Conservation (phyloP, 2,888 invertebrate genomes). For the Dryobotodes eremita region DNA sequence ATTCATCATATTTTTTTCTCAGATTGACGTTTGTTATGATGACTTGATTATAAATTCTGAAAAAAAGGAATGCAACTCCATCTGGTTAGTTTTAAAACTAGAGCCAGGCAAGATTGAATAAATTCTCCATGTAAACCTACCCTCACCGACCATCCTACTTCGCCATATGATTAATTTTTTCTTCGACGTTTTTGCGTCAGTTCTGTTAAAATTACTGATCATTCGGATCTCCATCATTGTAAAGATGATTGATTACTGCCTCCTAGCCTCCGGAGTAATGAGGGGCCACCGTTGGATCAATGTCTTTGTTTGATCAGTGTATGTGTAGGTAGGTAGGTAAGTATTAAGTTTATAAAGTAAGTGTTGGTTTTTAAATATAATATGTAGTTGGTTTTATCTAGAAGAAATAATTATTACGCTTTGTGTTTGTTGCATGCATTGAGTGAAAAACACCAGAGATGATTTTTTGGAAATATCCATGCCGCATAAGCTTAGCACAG, state of each 20-base stretch:
- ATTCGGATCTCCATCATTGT: constrained; percentile 57
- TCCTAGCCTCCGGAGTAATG: constrained; percentile 49
- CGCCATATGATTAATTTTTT: constrained; percentile 64
- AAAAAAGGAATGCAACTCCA: too few relatives aligned
- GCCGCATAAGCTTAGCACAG: too few relatives aligned
- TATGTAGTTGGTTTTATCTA: too few relatives aligned
- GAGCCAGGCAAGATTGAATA: neutral
- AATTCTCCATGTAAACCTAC: constrained; percentile 61
- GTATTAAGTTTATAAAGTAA: neutral
- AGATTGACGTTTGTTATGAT: neutral
- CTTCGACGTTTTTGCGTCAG: constrained; percentile 66
- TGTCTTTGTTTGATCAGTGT: constrained; percentile 58
- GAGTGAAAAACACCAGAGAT: too few relatives aligned
- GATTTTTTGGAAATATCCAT: too few relatives aligned
- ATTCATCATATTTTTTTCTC: neutral
- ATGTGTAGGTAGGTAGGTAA: neutral
- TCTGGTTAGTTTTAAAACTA: neutral
- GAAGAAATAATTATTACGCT: too few relatives aligned
- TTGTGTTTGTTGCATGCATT: too few relatives aligned
- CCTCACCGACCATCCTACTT: constrained; percentile 21
- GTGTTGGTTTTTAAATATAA: too few relatives aligned
- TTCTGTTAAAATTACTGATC: constrained; percentile 64
- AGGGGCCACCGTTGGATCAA: constrained; percentile 47
- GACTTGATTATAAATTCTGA: neutral
- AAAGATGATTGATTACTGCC: constrained; percentile 63